phyloP scores from a whole-genome alignment of 1,140 invertebrate genomes.

The Drosophila takahashii region DNA sequence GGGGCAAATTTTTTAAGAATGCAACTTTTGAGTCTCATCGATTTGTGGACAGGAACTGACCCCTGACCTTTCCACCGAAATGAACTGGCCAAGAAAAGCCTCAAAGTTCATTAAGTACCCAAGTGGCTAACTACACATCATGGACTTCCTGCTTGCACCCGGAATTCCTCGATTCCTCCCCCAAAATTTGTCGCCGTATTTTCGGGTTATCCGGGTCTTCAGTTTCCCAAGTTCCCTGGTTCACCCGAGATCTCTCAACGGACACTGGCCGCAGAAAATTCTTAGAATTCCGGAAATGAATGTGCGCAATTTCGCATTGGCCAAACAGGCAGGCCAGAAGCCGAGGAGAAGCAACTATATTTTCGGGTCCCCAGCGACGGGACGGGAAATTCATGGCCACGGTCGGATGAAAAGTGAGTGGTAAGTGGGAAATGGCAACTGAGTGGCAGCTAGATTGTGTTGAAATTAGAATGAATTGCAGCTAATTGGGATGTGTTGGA shows the following conservation, averaged over 20 bases:
- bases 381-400: conserved; percentile 6
- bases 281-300: conserved; percentile 68
- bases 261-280: conserved; percentile 27
- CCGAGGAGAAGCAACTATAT: conserved; percentile 41
- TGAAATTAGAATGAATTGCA: conserved; percentile 34
- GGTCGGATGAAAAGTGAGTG: not conserved
- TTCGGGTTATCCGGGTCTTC: not conserved
- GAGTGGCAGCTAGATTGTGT: conserved; percentile 14
- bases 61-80: conserved; percentile 6
- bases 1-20: not conserved
- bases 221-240: not conserved
- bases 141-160: conserved; percentile 12
- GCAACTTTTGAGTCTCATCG: not conserved
- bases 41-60: not conserved
- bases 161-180: conserved; percentile 5
- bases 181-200: conserved; percentile 22
- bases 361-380: conserved; percentile 16
- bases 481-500: conserved; percentile 29
- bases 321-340: conserved; percentile 1
- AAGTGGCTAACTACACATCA: conserved; percentile 45
- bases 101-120: conserved; percentile 34
- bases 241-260: conserved; percentile 1
- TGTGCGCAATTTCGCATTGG: conserved; percentile 61
- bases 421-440: conserved; percentile 1
- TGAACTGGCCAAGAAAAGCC: conserved; percentile 1